Conservation (phyloP, 2,113 vertebrate genomes). For the Crotophaga sulcirostris region DNA sequence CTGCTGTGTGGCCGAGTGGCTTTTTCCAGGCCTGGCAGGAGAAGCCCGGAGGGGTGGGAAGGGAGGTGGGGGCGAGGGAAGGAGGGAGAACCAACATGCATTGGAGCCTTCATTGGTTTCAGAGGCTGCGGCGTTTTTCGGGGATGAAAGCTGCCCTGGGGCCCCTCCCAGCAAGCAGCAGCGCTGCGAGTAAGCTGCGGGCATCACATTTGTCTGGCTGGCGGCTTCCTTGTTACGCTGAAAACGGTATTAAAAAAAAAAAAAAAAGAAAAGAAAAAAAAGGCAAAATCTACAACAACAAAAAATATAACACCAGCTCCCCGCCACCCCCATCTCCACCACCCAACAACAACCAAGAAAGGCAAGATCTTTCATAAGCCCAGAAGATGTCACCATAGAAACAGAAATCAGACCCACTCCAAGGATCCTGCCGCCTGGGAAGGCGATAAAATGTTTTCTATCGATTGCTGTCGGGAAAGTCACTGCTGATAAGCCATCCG, state of each 20-base stretch:
- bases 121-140: neutral
- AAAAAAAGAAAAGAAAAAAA: neutral
- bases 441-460: slow-evolving; percentile 83
- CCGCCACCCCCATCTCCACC: neutral
- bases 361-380: slow-evolving; percentile 67
- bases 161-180: slow-evolving; percentile 38
- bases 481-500: slow-evolving; percentile 68
- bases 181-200: neutral
- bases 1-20: slow-evolving; percentile 10
- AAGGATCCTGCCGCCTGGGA: slow-evolving; percentile 73
- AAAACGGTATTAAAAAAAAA: neutral
- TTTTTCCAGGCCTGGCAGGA: slow-evolving; percentile 35
- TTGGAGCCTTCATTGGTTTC: neutral
- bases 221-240: neutral
- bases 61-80: neutral
- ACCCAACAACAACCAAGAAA: slow-evolving; percentile 58
- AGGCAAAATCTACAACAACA: neutral
- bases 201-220: neutral
- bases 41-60: neutral
- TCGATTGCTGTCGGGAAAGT: slow-evolving; percentile 78
- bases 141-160: slow-evolving; percentile 50
- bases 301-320: neutral
- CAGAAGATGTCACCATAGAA: slow-evolving; percentile 78
- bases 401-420: slow-evolving; percentile 73
- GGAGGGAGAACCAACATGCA: neutral